phyloP scores from a whole-genome alignment of 2,888 invertebrate species.

The Cosmopolites sordidus region DNA sequence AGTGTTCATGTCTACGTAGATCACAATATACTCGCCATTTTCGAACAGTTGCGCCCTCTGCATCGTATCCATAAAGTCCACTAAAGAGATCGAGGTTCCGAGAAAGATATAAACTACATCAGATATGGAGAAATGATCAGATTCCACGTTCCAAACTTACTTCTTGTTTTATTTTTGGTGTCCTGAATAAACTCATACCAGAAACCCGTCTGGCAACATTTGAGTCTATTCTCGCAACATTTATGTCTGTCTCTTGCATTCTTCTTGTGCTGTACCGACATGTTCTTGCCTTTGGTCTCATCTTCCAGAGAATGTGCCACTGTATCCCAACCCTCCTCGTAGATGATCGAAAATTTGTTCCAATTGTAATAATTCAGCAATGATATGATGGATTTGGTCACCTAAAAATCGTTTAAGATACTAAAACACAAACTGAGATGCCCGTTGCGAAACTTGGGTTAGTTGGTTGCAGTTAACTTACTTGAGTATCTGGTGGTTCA shows the following conservation, averaged over 20 bases:
- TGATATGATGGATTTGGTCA: conserved; percentile 91
- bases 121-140: neutral
- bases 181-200: conserved; percentile 82
- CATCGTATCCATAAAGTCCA: conserved; percentile 90
- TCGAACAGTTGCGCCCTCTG: conserved; percentile 81
- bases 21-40: conserved; percentile 91
- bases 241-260: conserved; percentile 67
- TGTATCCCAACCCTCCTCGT: conserved; percentile 75
- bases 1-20: conserved; percentile 91
- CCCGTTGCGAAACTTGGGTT: neutral
- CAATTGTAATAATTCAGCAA: conserved; percentile 87
- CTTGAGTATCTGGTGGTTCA: conserved; percentile 91
- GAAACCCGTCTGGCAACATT: conserved; percentile 73
- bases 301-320: conserved; percentile 77
- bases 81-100: conserved; percentile 77
- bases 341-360: conserved; percentile 88
- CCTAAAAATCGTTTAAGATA: conserved; percentile 52
- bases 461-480: conserved; percentile 39
- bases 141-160: conserved; percentile 50
- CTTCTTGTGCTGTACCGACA: conserved; percentile 77
- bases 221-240: conserved; percentile 71
- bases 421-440: conserved; percentile 21
- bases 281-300: conserved; percentile 70
- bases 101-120: conserved; percentile 90
- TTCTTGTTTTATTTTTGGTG: conserved; percentile 80